Percentiles rank a stretch among this genome's conserved stretches.
Evolutionary conservation across 2,797 vertebrate species (phyloP).

Genomic region (Pseudochirops corinnae): DNA sequence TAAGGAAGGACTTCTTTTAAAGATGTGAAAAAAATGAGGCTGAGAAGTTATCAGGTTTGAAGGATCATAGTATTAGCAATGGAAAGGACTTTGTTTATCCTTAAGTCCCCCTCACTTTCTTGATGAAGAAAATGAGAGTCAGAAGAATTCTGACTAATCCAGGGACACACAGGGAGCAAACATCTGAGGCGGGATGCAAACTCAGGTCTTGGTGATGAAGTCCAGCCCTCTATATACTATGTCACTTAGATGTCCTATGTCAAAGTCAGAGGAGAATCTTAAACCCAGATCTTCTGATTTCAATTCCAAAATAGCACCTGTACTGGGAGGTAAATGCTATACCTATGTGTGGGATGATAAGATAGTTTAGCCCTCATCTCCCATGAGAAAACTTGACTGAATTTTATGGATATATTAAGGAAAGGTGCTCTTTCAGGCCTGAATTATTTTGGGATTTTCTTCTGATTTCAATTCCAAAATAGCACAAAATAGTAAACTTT

Average conservation of each 20-base stretch:
- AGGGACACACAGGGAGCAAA: background rate
- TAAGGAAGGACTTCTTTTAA: background rate
- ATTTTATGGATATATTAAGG: background rate
- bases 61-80: background rate
- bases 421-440: background rate
- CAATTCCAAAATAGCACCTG: background rate
- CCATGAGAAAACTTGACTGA: background rate
- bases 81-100: background rate
- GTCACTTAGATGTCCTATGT: background rate
- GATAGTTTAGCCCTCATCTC: background rate
- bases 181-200: background rate
- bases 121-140: background rate
- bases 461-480: too few relatives aligned
- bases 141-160: background rate
- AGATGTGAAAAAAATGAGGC: background rate
- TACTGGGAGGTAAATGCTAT: background rate
- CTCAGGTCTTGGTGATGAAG: background rate
- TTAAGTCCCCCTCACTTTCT: background rate
- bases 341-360: background rate
- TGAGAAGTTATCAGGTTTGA: background rate
- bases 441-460: background rate
- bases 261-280: background rate
- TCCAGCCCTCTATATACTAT: background rate
- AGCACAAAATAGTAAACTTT: background rate
- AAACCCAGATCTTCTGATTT: background rate